Percentiles rank a stretch among this genome's conserved stretches.
Conservation (phyloP, 2,113 vertebrate species). For the Fulmarus glacialis region DNA sequence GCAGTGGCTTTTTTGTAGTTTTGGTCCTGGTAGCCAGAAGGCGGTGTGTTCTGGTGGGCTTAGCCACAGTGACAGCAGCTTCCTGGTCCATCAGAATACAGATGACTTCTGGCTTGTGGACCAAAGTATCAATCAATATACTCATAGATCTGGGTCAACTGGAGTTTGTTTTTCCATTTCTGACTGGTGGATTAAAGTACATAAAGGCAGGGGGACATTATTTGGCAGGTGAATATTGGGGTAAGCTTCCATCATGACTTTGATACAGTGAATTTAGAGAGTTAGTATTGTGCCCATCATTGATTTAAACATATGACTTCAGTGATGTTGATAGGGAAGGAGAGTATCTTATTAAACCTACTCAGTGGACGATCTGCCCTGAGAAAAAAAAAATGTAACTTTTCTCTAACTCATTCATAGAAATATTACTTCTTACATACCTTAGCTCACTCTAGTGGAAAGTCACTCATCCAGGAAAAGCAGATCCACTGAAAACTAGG, state of each 20-base stretch:
- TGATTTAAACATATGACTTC: neutral
- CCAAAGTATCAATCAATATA: neutral
- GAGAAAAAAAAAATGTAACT: neutral
- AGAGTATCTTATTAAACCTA: neutral
- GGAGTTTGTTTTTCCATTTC: neutral
- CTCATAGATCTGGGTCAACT: neutral
- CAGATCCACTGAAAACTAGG: neutral
- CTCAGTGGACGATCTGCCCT: neutral
- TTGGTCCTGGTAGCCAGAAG: neutral
- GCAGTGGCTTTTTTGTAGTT: neutral
- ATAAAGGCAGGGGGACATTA: neutral
- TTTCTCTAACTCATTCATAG: rapidly evolving
- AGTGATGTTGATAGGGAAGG: neutral
- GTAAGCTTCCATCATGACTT: neutral
- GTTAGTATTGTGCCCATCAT: neutral
- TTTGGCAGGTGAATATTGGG: neutral
- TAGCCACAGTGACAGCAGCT: neutral
- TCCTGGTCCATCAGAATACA: neutral
- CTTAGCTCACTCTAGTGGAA: neutral
- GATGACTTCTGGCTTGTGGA: neutral
- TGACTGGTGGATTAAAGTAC: neutral
- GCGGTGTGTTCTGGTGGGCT: neutral
- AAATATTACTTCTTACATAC: neutral
- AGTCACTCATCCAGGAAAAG: neutral
- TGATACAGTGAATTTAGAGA: neutral